phyloP scores from a whole-genome alignment of 2,113 vertebrate genomes.

The Leptobrachium ailaonicum region DNA sequence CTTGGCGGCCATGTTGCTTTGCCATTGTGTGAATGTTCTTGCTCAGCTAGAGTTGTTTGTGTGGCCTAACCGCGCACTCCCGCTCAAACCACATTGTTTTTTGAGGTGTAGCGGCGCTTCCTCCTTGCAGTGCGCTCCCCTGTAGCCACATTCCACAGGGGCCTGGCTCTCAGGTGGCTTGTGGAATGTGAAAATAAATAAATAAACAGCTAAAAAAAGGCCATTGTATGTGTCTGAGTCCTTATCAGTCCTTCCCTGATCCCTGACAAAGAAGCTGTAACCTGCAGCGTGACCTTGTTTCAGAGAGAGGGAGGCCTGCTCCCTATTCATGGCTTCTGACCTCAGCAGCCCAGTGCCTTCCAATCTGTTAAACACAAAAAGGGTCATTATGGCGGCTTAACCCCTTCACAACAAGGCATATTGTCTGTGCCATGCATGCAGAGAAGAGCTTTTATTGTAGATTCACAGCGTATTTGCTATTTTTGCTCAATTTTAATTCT shows the following conservation, averaged over 20 bases:
- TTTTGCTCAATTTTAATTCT: too few relatives aligned
- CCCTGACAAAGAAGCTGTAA: conserved; percentile 1
- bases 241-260: conserved; percentile 7
- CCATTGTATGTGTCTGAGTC: background rate
- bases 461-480: too few relatives aligned
- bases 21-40: too few relatives aligned
- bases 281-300: background rate
- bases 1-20: too few relatives aligned
- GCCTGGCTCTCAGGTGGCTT: conserved; percentile 1
- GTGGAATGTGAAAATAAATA: conserved; percentile 21
- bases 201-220: background rate
- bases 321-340: background rate
- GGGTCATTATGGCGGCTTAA: too few relatives aligned
- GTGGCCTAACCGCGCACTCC: too few relatives aligned
- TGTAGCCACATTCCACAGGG: conserved; percentile 20
- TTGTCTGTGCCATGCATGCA: too few relatives aligned
- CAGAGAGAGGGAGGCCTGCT: background rate
- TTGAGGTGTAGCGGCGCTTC: background rate
- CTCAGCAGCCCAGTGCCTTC: background rate
- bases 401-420: too few relatives aligned
- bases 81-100: conserved; percentile 14
- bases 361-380: background rate
- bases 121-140: background rate
- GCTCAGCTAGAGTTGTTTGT: too few relatives aligned
- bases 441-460: too few relatives aligned